Evolutionary conservation across 2,113 vertebrate genomes (phyloP), one percentile per base, ranked within the genome.

Genomic region (Pagrus major): DNA sequence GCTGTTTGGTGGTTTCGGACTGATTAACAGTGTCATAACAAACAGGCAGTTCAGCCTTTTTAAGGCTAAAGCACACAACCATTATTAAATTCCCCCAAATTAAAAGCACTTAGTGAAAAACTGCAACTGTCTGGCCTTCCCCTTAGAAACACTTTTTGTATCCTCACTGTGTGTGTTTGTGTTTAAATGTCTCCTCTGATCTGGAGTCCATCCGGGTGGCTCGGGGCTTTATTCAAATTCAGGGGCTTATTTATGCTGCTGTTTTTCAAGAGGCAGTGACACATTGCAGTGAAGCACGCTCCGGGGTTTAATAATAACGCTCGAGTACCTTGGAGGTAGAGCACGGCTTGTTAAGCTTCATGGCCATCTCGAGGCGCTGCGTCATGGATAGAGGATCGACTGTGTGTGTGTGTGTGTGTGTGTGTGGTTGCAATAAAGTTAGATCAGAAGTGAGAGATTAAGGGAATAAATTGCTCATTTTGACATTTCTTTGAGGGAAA

Each of bases 301-400:
- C 11, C 16, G 54, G 42, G 71, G 71, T 76, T 80, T 75, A 79
- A 77, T 70, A 80, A 80, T 55, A 72, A 69, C 29, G 69, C 46
- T 42, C 10, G 59, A 58, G 47, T 31, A 61, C 51, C 63, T 61
- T 27, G 47, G 46, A 52, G 67, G 47, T n/a, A 52, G 49, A 52
- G 41, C 52, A 39, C 5, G 37, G 65, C 76, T 51, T 70, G 61
- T 61, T 33, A 41, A 56, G 25, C 46, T 58, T 55, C 31, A 37
- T 1, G 20, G 51, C 7, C 63, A 44, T 71, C 55, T 74, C 27
- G 42, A 21, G 15, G 52, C 6, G 1, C 47, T 56, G 61, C 46
- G 23, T 51, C 46, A 58, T 16, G 12, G 55, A 76, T 18, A 23
- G 44, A 70, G 16, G 49, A n/a, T 60, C 5, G 4, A 47, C 39